Evolutionary conservation across 2,888 invertebrate species (phyloP), one percentile per base, ranked within the genome.

Genomic region (Drosophila anomalata): DNA sequence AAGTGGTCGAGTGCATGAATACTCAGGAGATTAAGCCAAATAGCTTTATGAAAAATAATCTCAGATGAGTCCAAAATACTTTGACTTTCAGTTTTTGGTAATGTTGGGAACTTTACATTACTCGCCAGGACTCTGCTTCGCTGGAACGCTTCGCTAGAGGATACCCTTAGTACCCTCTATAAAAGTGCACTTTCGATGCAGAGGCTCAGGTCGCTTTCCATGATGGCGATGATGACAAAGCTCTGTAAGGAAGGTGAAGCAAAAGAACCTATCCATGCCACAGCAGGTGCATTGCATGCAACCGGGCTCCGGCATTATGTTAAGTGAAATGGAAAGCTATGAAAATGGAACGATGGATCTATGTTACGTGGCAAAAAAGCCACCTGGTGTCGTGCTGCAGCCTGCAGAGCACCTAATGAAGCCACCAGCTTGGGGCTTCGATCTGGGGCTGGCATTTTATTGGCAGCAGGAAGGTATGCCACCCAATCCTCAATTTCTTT

Each of bases 321-420:
- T 75, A 79, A 83, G 75, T 77, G 82, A 80, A 77, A 78, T 77
- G 86, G 80, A 82, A 82, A 67, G 68, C 70, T 63, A 73, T 82
- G 80, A 79, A 79, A 79, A 59, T 50, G 79, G 59, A 59, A 62
- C 31, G 60, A 48, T 20, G 41, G 31, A 42, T 59, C 41, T 33
- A 33, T 17, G 17, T 33, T 58, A 24, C 41, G 46, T 42, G 41
- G 46, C 52, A 42, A 42, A 59, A 17, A 51, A 53, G 53, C 33
- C 12, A 44, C 26, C 44, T 20, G 29, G 24, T 47, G 46, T 26
- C 63, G 50, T 47, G 60, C 14, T 51, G 51, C 46, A 61, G 44
- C 48, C 46, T 47, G 26, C 41, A n/a, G 26, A 31, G 29, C 36
- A 53, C 57, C 76, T 60, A 70, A 53, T 44, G 61, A 42, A 29